These are phyloP conservation scores for Hemichromis elongatus DNA, from an alignment of 2,113 vertebrate genomes.

Conservation along the genomic window DNA sequence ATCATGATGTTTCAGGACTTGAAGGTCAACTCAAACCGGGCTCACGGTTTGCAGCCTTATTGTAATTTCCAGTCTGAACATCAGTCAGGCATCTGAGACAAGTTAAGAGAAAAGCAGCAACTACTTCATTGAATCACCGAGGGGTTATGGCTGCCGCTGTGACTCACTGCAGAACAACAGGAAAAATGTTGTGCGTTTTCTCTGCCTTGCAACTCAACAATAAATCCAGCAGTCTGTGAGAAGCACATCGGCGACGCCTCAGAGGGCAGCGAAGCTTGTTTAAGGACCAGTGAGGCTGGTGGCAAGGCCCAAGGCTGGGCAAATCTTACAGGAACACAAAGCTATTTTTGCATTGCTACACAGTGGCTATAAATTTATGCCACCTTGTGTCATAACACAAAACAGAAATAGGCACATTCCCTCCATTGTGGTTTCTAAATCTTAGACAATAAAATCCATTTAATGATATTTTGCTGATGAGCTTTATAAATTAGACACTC, in stretches of 20 bases:
- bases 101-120: background rate
- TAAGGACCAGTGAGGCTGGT: background rate
- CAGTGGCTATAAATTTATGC: background rate
- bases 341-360: background rate
- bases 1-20: background rate
- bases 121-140: background rate
- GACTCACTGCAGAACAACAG: slow-evolving; percentile 10
- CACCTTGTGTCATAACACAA: background rate
- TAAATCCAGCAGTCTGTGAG: slow-evolving; percentile 15
- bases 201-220: slow-evolving; percentile 3
- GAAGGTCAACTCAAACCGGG: background rate
- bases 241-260: background rate
- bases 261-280: slow-evolving; percentile 25
- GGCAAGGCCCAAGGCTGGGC: background rate
- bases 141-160: background rate
- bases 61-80: background rate
- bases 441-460: background rate
- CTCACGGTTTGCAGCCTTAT: background rate
- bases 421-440: background rate
- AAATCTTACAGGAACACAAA: background rate
- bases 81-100: slow-evolving; percentile 1
- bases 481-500: background rate
- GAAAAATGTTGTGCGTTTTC: slow-evolving; percentile 6
- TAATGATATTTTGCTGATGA: background rate
- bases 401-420: background rate